These are phyloP conservation scores for Ladona fulva DNA, from an alignment of 1,140 invertebrate genomes.

Conservation along the genomic window DNA sequence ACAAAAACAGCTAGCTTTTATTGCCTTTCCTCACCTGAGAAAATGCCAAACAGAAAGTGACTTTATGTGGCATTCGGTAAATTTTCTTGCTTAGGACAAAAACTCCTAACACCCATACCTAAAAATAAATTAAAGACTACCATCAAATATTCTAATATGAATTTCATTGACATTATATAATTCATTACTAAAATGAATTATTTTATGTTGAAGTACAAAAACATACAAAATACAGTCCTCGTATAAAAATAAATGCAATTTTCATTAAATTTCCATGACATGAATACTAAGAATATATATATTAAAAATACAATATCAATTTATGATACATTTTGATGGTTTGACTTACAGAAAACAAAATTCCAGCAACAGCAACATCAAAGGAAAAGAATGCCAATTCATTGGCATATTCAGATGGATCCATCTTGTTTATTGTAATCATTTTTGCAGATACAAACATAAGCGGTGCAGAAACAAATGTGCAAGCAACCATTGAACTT, in stretches of 20 bases:
- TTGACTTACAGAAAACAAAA: conserved; percentile 54
- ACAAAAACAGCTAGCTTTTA: background rate
- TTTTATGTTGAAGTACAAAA: no score
- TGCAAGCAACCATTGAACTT: conserved; percentile 85
- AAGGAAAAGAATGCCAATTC: conserved; percentile 71
- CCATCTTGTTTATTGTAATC: conserved; percentile 61
- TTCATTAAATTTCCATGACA: no score
- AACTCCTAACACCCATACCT: conserved; percentile 67
- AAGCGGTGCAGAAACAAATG: conserved; percentile 84
- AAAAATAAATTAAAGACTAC: conserved; percentile 13
- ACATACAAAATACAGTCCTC: no score
- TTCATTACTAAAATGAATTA: no score
- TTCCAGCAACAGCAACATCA: conserved; percentile 69
- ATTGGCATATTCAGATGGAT: conserved; percentile 57
- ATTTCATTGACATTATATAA: no score
- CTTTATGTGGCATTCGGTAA: conserved; percentile 68
- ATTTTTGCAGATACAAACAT: conserved; percentile 94
- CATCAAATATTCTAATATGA: background rate
- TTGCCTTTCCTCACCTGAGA: conserved; percentile 55
- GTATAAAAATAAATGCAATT: no score
- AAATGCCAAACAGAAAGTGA: conserved; percentile 66
- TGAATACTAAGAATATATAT: no score
- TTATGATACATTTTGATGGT: no score
- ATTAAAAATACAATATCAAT: no score
- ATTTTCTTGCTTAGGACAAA: conserved; percentile 68